phyloP scores from a whole-genome alignment of 1,140 invertebrate species.

The Drosophila mauritiana region DNA sequence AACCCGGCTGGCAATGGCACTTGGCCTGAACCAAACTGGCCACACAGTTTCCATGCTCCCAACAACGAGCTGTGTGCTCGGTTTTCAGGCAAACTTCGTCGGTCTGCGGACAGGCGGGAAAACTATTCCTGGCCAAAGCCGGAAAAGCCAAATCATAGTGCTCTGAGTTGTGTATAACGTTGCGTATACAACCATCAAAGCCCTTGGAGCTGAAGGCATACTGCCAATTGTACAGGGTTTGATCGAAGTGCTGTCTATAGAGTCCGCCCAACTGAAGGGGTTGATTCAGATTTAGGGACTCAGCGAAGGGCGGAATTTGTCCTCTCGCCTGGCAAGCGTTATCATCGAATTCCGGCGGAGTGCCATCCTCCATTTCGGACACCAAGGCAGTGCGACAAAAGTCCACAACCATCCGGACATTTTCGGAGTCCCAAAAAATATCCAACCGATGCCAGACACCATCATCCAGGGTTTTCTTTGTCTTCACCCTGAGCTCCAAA shows the following conservation, averaged over 20 bases:
- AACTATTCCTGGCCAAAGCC: slow-evolving; percentile 86
- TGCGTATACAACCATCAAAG: slow-evolving; percentile 89
- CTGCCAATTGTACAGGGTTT: slow-evolving; percentile 85
- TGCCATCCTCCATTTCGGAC: slow-evolving; percentile 86
- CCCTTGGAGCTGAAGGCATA: slow-evolving; percentile 86
- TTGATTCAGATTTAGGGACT: slow-evolving; percentile 89
- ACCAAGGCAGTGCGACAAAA: slow-evolving; percentile 86
- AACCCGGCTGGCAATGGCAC: slow-evolving; percentile 89
- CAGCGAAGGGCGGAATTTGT: slow-evolving; percentile 88
- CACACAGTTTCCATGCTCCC: slow-evolving; percentile 88
- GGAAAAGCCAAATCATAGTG: slow-evolving; percentile 88
- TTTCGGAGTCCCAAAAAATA: slow-evolving; percentile 88
- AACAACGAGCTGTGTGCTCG: slow-evolving; percentile 85
- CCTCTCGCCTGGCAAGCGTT: slow-evolving; percentile 87
- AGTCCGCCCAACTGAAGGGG: slow-evolving; percentile 89
- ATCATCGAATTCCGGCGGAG: slow-evolving; percentile 86
- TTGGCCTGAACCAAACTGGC: slow-evolving; percentile 86
- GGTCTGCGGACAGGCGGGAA: slow-evolving; percentile 87
- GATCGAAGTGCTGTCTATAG: slow-evolving; percentile 86
- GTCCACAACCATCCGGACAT: slow-evolving; percentile 88
- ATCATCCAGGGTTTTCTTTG: slow-evolving; percentile 87
- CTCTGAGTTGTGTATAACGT: slow-evolving; percentile 89
- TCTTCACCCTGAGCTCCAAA: slow-evolving; percentile 87
- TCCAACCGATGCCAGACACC: slow-evolving; percentile 90
- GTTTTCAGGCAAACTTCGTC: slow-evolving; percentile 86